Evolutionary conservation across 2,113 vertebrate genomes (phyloP).

Genomic region (Albula goreensis): DNA sequence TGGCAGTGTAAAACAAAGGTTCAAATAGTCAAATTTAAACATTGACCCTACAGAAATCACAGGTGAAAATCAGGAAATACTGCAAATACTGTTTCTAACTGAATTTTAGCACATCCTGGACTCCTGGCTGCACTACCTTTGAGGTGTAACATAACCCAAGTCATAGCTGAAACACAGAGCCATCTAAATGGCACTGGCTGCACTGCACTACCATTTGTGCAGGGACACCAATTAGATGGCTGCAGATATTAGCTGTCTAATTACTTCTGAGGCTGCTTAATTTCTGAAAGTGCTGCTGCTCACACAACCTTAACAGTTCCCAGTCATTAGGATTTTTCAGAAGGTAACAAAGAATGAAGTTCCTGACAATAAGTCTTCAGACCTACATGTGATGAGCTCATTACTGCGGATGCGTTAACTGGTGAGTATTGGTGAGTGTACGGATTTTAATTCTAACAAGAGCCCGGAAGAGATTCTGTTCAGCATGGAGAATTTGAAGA

Average conservation of each 20-base stretch:
- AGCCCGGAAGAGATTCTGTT: too few species aligned
- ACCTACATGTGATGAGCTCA: background rate
- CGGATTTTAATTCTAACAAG: background rate
- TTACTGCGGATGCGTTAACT: background rate
- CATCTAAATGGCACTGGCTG: background rate
- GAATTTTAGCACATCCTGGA: too few species aligned
- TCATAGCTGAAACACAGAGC: background rate
- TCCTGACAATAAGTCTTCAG: background rate
- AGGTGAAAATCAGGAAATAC: too few species aligned
- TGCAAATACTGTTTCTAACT: too few species aligned
- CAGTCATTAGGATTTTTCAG: background rate
- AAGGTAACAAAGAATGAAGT: background rate
- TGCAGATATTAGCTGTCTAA: background rate
- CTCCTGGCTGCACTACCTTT: background rate
- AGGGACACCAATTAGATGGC: background rate
- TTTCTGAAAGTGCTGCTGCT: background rate
- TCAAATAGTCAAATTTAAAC: background rate
- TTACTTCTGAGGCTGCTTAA: background rate
- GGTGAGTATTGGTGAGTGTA: background rate
- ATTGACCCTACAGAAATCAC: too few species aligned
- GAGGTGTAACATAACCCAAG: background rate
- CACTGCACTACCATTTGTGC: background rate
- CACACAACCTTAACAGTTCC: background rate
- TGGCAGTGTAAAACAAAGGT: background rate
- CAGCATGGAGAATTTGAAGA: background rate